These are phyloP conservation scores for Pachyseris speciosa DNA, from an alignment of 64 coral and sea anemone genomes.

Conservation along the genomic window DNA sequence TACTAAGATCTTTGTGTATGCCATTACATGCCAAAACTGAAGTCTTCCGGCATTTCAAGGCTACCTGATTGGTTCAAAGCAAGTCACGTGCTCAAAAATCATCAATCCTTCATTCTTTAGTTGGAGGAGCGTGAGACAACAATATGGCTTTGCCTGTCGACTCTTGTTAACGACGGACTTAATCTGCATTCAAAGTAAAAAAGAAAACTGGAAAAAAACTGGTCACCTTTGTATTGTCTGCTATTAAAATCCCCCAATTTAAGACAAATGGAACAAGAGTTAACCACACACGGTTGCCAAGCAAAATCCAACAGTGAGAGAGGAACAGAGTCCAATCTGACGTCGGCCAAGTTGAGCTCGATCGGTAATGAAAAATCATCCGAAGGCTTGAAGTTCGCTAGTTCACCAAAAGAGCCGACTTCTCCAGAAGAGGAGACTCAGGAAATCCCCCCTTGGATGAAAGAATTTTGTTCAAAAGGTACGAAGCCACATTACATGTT, in stretches of 20 bases:
- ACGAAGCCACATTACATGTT: background rate
- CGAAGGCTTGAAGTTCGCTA: background rate
- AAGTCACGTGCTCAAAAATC: conserved; percentile 34
- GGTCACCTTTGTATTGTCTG: conserved; percentile 25
- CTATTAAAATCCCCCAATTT: conserved; percentile 22
- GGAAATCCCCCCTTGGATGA: conserved; percentile 89
- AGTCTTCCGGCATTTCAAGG: background rate
- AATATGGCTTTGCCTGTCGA: background rate
- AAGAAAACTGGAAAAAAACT: conserved; percentile 51
- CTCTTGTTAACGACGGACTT: conserved; percentile 4
- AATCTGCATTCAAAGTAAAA: background rate
- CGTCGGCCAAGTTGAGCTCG: background rate
- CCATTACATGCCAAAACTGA: conserved; percentile 36
- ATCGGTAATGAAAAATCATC: background rate
- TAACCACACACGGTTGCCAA: conserved; percentile 9
- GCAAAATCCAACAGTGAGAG: background rate
- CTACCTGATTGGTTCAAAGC: background rate
- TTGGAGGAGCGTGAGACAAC: background rate
- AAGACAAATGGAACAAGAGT: background rate
- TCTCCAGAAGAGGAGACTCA: background rate
- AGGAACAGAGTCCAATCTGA: background rate
- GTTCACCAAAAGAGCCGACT: background rate
- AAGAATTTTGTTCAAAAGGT: conserved; percentile 86
- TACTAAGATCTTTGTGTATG: background rate
- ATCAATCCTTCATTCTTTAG: conserved; percentile 46